Conservation (phyloP, 1,140 invertebrate species). For the Drosophila azteca region DNA sequence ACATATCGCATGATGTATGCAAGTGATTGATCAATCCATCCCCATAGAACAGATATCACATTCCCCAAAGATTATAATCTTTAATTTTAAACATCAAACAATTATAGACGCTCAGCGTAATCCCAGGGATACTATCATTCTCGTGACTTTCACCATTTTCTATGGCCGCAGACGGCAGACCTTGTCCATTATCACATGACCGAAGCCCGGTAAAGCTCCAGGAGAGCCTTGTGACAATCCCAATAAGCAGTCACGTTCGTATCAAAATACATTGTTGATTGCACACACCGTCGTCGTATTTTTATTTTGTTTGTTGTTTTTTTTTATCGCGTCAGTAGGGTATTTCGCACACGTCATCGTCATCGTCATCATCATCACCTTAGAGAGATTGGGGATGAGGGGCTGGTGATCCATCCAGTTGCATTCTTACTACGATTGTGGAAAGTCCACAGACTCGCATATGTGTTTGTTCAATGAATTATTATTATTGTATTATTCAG, state of each 20-base stretch:
- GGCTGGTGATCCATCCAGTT: conserved; percentile 23
- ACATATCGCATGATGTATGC: not conserved
- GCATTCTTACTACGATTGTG: conserved; percentile 23
- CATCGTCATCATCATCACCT: conserved; percentile 17
- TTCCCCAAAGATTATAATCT: not conserved
- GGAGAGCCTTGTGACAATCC: conserved; percentile 48
- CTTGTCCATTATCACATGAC: conserved; percentile 52
- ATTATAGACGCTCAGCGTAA: not conserved
- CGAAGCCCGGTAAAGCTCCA: conserved; percentile 35
- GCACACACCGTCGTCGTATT: conserved; percentile 25
- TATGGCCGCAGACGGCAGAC: conserved; percentile 20
- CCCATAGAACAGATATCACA: not conserved
- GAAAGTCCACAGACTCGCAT: conserved; percentile 6
- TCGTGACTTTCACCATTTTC: conserved; percentile 40
- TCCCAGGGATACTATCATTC: conserved; percentile 20
- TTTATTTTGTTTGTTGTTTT: conserved; percentile 11
- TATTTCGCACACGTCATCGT: conserved; percentile 37
- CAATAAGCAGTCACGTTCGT: conserved; percentile 55
- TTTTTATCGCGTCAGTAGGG: conserved; percentile 21
- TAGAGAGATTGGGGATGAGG: conserved; percentile 19
- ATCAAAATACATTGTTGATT: conserved; percentile 56
- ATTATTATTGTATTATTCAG: conserved; percentile 50
- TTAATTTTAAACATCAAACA: not conserved
- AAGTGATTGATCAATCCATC: not conserved
- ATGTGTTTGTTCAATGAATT: conserved; percentile 57